Conservation (phyloP, 2,113 vertebrate genomes). For the Ictalurus punctatus region DNA sequence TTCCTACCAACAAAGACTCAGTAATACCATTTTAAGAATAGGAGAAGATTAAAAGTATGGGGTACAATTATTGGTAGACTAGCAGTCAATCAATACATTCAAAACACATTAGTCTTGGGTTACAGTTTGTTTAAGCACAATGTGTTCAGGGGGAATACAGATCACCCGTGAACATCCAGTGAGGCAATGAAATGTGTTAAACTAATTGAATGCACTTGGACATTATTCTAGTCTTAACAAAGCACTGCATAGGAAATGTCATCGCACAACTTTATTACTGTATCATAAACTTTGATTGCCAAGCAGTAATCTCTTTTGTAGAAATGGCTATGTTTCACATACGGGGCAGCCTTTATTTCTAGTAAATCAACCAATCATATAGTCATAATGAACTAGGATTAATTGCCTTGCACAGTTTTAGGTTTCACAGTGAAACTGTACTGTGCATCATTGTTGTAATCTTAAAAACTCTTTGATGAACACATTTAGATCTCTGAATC, state of each 20-base stretch:
- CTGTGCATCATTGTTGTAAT: neutral
- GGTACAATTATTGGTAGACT: neutral
- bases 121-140: conserved; percentile 31
- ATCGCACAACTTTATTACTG: conserved; percentile 10
- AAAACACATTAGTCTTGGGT: conserved; percentile 32
- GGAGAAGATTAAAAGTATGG: neutral
- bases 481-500: neutral
- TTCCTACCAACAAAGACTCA: neutral
- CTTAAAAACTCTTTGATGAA: neutral
- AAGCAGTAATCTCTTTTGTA: neutral
- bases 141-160: conserved; percentile 27
- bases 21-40: neutral
- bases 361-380: neutral
- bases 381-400: neutral
- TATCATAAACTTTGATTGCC: conserved; percentile 12
- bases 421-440: neutral
- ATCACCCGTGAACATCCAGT: conserved; percentile 14
- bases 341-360: neutral
- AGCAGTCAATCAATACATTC: conserved; percentile 26
- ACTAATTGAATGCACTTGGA: conserved; percentile 20
- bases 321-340: neutral
- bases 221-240: neutral
- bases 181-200: conserved; percentile 14
- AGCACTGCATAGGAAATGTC: conserved; percentile 1
- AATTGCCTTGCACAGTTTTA: neutral